These are phyloP conservation scores for Scolopax rusticola DNA, from an alignment of 2,797 vertebrate species.

Conservation along the genomic window DNA sequence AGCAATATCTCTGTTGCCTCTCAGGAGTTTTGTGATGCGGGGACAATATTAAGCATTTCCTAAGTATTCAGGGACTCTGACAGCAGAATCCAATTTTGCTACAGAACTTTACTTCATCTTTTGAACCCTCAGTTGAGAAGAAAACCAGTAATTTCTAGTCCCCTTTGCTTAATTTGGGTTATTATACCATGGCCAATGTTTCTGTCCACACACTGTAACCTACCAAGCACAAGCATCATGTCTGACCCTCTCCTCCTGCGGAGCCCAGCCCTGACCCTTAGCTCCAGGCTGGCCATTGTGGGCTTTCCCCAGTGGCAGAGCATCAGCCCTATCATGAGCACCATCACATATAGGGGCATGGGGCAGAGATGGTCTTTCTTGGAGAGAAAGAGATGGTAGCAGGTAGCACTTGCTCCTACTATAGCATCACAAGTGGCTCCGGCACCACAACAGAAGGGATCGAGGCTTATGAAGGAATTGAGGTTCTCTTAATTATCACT, in stretches of 20 bases:
- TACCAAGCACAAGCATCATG: background rate
- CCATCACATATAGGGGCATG: background rate
- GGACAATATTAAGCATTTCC: background rate
- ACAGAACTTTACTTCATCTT: background rate
- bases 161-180: background rate
- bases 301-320: background rate
- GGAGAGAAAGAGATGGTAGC: background rate
- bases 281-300: background rate
- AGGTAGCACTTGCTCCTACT: background rate
- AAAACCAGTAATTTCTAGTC: background rate
- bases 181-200: background rate
- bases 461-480: background rate
- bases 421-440: background rate
- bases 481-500: background rate
- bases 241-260: background rate
- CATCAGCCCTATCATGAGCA: background rate
- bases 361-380: background rate
- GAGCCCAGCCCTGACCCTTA: background rate
- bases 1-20: background rate
- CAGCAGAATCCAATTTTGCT: background rate
- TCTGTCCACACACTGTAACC: fast-evolving
- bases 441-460: background rate
- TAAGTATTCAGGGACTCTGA: background rate
- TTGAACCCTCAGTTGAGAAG: background rate
- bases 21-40: background rate